A percentile compares a stretch with the other conserved stretches of the same genome.
phyloP scores from a whole-genome alignment of 1,140 invertebrate genomes.

The Zaprionus capensis region DNA sequence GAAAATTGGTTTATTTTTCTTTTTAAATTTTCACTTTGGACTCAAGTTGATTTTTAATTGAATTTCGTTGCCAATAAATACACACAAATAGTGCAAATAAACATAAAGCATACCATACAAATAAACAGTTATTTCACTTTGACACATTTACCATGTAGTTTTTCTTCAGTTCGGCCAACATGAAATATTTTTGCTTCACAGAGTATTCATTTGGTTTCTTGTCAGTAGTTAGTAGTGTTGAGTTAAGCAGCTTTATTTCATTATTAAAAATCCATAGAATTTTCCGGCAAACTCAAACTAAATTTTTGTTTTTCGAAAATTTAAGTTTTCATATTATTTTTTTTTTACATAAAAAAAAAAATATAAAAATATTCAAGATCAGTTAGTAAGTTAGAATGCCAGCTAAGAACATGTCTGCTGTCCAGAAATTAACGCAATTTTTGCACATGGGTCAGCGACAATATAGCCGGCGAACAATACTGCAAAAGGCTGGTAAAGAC shows the following conservation, averaged over 20 bases:
- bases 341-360: constrained; percentile 7
- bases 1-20: constrained; percentile 48
- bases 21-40: constrained; percentile 39
- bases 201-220: constrained; percentile 14
- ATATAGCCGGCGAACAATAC: constrained; percentile 5
- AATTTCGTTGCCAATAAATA: constrained; percentile 59
- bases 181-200: neutral
- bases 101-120: constrained; percentile 15
- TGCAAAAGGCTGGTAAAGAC: constrained; percentile 1
- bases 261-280: neutral
- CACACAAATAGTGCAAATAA: constrained; percentile 12
- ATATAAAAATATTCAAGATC: constrained; percentile 1
- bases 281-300: constrained; percentile 16
- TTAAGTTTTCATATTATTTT: neutral
- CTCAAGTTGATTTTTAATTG: constrained; percentile 63
- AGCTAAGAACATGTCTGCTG: constrained; percentile 23
- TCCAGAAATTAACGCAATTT: constrained; percentile 12
- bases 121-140: constrained; percentile 3
- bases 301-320: constrained; percentile 19
- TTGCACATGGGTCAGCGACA: neutral
- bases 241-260: neutral
- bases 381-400: constrained; percentile 12
- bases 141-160: neutral
- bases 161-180: neutral
- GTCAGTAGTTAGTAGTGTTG: constrained; percentile 5